Conservation (phyloP, 2,888 invertebrate species). For the Blastobasis adustella region DNA sequence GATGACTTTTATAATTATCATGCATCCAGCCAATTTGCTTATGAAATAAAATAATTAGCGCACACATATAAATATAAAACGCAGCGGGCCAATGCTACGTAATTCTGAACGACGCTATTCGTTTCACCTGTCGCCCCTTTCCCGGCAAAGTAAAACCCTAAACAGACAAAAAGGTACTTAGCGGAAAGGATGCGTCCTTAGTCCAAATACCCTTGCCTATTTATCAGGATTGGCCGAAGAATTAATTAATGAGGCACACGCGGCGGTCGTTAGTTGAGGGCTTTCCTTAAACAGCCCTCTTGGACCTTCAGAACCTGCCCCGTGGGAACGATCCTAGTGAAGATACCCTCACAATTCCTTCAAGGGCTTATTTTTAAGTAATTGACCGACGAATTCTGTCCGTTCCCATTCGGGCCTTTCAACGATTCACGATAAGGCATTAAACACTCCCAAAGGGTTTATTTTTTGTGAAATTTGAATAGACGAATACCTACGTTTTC, state of each 20-base stretch:
- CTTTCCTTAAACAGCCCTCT: constrained; percentile 11
- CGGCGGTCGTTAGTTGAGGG: constrained; percentile 32
- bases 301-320: constrained; percentile 3
- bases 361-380: constrained; percentile 37
- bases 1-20: too few relatives aligned
- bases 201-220: constrained; percentile 25
- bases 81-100: too few relatives aligned
- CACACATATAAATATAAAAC: too few relatives aligned
- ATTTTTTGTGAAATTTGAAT: too few relatives aligned
- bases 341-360: constrained; percentile 23
- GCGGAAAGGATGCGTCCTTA: constrained; percentile 2
- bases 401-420: too few relatives aligned
- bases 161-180: constrained; percentile 4
- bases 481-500: too few relatives aligned
- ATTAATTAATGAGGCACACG: constrained; percentile 51
- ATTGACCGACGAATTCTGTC: constrained; percentile 32
- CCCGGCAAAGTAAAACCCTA: not conserved
- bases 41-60: too few relatives aligned
- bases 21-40: too few relatives aligned
- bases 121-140: too few relatives aligned
- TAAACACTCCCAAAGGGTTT: too few relatives aligned
- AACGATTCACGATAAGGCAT: too few relatives aligned
- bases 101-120: too few relatives aligned
- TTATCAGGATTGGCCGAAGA: constrained; percentile 43
- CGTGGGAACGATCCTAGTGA: constrained; percentile 20